Evolutionary conservation across 2,113 vertebrate species (phyloP), one percentile per base, ranked within the genome.

Genomic region (Megaceryle maxima): DNA sequence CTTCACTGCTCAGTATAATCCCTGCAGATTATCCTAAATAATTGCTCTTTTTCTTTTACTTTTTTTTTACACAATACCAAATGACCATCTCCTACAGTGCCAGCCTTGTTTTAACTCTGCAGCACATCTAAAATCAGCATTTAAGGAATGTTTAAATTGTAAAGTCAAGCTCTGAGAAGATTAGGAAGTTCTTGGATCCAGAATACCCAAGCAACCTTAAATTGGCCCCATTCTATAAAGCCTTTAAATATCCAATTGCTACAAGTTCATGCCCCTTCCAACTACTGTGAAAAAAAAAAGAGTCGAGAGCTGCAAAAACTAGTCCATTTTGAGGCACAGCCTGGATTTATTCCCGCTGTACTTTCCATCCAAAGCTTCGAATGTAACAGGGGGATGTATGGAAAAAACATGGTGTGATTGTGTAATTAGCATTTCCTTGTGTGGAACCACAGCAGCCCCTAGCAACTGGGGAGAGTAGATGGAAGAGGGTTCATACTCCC

Each of bases 191-290:
- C 75, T 70, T 80, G 87, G 75, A 93, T 90, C 90, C 90, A 83
- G 84, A 88, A 85, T 92, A 95, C 68, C 63, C 76, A 78, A 78
- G 64, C 35, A 94, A 84, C 19, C 31, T 90, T 85, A 93, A 91
- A 93, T 43, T 90, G 70, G 94, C 84, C 67, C 87, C 57, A 29
- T 83, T 76, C 68, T 91, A 83, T 74, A 73, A 95, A 95, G 63
- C 53, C 87, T 91, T 90, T 70, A 83, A 95, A 90, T 87, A 94
- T 90, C n/a, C 28, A 3, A 91, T 80, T 95, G 84, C 87, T 96
- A 59, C 87, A 93, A 96, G 93, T 96, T 95, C 96, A 91, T 96
- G 91, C 93, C 94, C 94, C 93, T 91, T 95, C 90, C 91, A 96
- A 96, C 93, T 95, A 63, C 90, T 86, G 91, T 64, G 82, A 91